phyloP scores from a whole-genome alignment of 2,888 invertebrate species.

The Pseudoips prasinana region DNA sequence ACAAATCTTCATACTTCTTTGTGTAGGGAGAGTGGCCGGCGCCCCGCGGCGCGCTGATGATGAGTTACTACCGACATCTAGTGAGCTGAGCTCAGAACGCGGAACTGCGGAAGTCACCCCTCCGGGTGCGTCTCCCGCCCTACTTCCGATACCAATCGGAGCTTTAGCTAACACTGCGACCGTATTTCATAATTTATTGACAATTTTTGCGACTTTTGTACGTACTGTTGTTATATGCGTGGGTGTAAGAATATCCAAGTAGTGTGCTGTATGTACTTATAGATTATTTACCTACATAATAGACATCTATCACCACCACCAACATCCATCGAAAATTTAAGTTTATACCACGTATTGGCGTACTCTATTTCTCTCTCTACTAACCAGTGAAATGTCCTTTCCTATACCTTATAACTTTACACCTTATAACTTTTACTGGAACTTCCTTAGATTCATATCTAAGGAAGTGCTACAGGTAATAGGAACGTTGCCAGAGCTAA shows the following conservation, averaged over 20 bases:
- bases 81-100: slow-evolving; percentile 33
- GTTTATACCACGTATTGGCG: too few relatives aligned
- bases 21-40: slow-evolving; percentile 53
- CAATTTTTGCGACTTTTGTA: slow-evolving; percentile 24
- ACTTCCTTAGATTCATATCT: too few relatives aligned
- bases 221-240: slow-evolving; percentile 5
- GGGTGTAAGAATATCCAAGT: slow-evolving; percentile 8
- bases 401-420: too few relatives aligned
- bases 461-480: too few relatives aligned
- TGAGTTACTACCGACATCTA: slow-evolving; percentile 61
- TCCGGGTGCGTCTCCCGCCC: slow-evolving; percentile 60
- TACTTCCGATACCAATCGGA: slow-evolving; percentile 75
- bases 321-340: too few relatives aligned
- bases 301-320: too few relatives aligned
- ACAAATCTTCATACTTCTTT: slow-evolving; percentile 76
- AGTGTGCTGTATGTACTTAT: too few relatives aligned
- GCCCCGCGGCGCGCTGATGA: slow-evolving; percentile 72
- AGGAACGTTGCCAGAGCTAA: too few relatives aligned
- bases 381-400: too few relatives aligned
- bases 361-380: too few relatives aligned
- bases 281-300: too few relatives aligned
- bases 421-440: too few relatives aligned
- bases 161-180: slow-evolving; percentile 50
- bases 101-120: slow-evolving; percentile 71
- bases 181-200: slow-evolving; percentile 70